Evolutionary conservation across 2,888 invertebrate species (phyloP), one percentile per base, ranked within the genome.

Genomic region (Phrixothrix hirtus): DNA sequence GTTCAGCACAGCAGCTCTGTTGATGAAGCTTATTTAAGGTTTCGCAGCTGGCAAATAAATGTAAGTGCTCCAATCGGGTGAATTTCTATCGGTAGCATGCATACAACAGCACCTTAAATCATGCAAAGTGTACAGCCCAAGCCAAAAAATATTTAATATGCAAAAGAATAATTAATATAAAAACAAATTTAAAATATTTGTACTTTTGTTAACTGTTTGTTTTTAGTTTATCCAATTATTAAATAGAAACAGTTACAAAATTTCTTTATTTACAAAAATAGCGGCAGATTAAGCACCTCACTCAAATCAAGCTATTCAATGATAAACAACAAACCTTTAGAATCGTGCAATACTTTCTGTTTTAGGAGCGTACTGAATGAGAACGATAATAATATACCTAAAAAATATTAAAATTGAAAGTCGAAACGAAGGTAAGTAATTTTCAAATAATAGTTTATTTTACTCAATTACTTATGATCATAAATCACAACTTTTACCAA

Each of bases 321-420:
- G 43, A 43, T 41, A 42, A 42, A 47, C 41, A 49, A 49, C 53
- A 48, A 53, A 53, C 53, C 53, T 53, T 48, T 44, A 36, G 39
- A 38, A 53, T 47, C 37, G 47, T 47, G 43, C 42, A 47, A 43
- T 47, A 47, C 14, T 46, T 45, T 53, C 53, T 48, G 35, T 43
- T 62, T 62, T 65, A 58, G 65, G 64, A 60, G 62, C 60, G 61
- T 65, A 65, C 57, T 63, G 64, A 55, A 65, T 63, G 54, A 62
- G 59, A 59, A 65, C 62, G 53, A 59, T 59, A 55, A 59, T 51
- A 57, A 54, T 62, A 61, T 58, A 63, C 65, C 65, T 65, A 65
- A 44, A 65, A 65, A 61, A 62, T 29, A 53, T 37, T 17, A 34
- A 34, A 30, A 21, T 38, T 21, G 34, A 42, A 32, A 38, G 39